Conservation (phyloP, 2,888 invertebrate species). For the Parochlus steinenii region DNA sequence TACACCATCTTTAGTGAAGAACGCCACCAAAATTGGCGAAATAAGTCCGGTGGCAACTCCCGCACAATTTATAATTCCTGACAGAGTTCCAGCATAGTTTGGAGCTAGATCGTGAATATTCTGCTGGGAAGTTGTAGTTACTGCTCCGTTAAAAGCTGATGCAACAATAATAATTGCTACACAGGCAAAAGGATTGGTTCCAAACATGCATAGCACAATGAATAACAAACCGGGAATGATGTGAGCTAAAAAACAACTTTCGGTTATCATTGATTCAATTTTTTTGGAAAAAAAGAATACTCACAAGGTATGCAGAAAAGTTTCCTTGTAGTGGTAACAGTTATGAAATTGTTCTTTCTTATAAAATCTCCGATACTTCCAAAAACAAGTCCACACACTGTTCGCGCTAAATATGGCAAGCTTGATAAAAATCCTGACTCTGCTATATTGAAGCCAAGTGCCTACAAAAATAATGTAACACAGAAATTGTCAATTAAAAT, state of each 20-base stretch:
- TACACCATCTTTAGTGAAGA: conserved; percentile 35
- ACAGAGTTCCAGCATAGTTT: conserved; percentile 43
- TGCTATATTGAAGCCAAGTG: conserved; percentile 43
- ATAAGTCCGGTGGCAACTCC: conserved; percentile 45
- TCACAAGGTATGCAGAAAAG: conserved; percentile 39
- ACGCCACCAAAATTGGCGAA: conserved; percentile 40
- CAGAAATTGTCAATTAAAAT: too few species aligned
- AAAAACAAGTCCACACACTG: conserved; percentile 44
- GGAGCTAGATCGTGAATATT: conserved; percentile 45
- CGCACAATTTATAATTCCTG: conserved; percentile 45
- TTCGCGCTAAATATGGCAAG: conserved; percentile 42
- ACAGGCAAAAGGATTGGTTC: conserved; percentile 38
- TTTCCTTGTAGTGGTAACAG: conserved; percentile 36
- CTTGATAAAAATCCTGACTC: conserved; percentile 45
- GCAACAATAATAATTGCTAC: conserved; percentile 39
- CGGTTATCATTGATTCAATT: conserved; percentile 7
- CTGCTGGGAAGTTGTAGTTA: conserved; percentile 34
- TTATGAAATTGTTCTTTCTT: conserved; percentile 24
- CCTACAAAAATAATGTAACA: too few species aligned
- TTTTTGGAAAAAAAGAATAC: conserved; percentile 15
- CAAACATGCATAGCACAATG: conserved; percentile 34
- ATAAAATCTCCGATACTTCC: conserved; percentile 44
- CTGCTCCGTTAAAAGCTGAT: conserved; percentile 38
- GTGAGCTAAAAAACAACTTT: conserved; percentile 31
- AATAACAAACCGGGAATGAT: conserved; percentile 34